Base-by-base conservation (phyloP, 2,888 invertebrate species). In the Dione juno region DNA sequence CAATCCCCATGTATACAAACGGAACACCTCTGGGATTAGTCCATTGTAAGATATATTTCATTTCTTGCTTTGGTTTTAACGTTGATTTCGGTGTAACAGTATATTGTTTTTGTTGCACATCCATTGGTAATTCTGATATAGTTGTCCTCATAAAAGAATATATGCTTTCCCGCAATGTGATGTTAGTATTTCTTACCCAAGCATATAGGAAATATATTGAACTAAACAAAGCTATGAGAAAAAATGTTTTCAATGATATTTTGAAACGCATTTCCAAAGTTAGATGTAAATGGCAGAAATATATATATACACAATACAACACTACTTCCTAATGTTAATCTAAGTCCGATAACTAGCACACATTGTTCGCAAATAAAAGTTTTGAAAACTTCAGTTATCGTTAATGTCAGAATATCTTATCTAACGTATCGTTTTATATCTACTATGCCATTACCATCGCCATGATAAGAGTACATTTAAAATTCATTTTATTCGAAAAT, bases 1-100 rank as follows among this genome's bases (percentile, higher is more conserved):
- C 88, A 35, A 73, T 68, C 6, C 79, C 77, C 73, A 90, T 80
- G 45, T 80, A 83, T 2, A 79, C 77, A 69, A 89, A 88, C 0
- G 88, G 88, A 3, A 83, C 79, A 9, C 64, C 76, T 8, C 71
- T 70, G 8, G 80, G 70, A 0, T 77, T 72, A 0, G 87, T 87
- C 89, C 88, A 89, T 61, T 80, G 74, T 58, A 88, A 74, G 69
- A 89, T 83, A 53, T 86, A 81, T 77, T 88, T 87, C 5, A 83
- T 54, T 41, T 48, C 67, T 19, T 6, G 54, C 43, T 14, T 61
- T 40, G 53, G 16, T 10, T 48, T 57, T 11, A 14, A 14, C 13
- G 9, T 28, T 19, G 10, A 19, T 40, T 48, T 6, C 19, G 50
- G 50, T 50, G 14, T 11, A 57, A 6, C 37, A 14, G 8, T 48